A percentile compares a stretch with the other conserved stretches of the same genome.
phyloP scores from a whole-genome alignment of 2,797 vertebrate species.

The Gymnodraco acuticeps region DNA sequence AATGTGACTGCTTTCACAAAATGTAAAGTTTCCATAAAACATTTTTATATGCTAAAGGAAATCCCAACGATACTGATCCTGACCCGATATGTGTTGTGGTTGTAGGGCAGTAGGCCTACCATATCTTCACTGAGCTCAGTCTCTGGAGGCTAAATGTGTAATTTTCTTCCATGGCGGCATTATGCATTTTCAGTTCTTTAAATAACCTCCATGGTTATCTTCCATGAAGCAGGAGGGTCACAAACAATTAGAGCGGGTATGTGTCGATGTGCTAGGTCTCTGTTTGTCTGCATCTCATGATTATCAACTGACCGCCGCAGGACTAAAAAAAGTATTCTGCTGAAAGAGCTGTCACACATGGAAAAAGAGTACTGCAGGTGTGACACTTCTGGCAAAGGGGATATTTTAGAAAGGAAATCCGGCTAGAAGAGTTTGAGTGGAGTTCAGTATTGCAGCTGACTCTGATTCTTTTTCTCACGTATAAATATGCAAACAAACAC shows the following conservation, averaged over 20 bases:
- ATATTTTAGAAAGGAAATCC: conserved; percentile 14
- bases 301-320: conserved; percentile 45
- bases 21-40: no score
- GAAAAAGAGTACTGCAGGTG: conserved; percentile 21
- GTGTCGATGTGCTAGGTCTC: conserved; percentile 20
- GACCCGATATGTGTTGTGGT: neutral
- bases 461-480: conserved; percentile 25
- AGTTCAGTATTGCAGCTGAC: conserved; percentile 21
- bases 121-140: conserved; percentile 11
- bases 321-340: conserved; percentile 1
- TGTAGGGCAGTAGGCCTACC: neutral
- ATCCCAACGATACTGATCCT: neutral
- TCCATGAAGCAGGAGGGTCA: conserved; percentile 17
- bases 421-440: conserved; percentile 7
- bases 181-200: conserved; percentile 13
- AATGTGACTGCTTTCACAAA: neutral
- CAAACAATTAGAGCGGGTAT: conserved; percentile 4
- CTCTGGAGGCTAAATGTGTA: conserved; percentile 14
- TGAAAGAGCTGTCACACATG: neutral
- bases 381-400: conserved; percentile 18
- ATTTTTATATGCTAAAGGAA: neutral
- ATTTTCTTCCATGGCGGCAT: conserved; percentile 24
- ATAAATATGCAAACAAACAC: neutral
- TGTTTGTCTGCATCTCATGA: conserved; percentile 38
- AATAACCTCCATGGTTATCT: conserved; percentile 31